phyloP scores from a whole-genome alignment of 2,113 vertebrate species.

The Drymodes brunneopygia region DNA sequence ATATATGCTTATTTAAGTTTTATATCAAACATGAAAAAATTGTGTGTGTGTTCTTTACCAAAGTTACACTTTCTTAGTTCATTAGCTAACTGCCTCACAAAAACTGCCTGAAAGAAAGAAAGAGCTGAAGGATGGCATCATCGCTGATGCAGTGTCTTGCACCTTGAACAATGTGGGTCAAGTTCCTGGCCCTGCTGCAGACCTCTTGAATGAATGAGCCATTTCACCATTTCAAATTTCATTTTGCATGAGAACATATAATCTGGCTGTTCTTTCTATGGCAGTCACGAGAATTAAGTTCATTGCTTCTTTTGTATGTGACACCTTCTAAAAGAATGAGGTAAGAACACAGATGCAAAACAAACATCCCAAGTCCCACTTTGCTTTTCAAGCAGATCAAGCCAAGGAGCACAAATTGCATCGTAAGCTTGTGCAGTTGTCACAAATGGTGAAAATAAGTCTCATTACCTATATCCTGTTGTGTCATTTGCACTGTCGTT shows the following conservation, averaged over 20 bases:
- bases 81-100: neutral
- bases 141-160: fast-evolving
- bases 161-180: neutral
- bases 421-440: neutral
- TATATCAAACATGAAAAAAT: neutral
- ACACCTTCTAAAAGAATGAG: neutral
- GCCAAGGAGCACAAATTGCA: neutral
- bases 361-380: neutral
- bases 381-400: neutral
- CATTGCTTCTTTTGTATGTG: neutral
- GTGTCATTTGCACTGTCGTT: neutral
- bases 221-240: neutral
- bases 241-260: neutral
- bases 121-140: neutral
- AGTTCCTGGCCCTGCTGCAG: neutral
- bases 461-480: neutral
- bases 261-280: neutral
- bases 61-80: neutral
- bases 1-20: neutral
- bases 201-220: neutral
- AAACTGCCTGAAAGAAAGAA: neutral
- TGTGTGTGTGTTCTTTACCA: neutral
- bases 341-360: neutral
- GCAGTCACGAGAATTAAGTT: neutral
- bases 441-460: neutral